Evolutionary conservation across 2,888 invertebrate species (phyloP).

Genomic region (Tethea ocularis): DNA sequence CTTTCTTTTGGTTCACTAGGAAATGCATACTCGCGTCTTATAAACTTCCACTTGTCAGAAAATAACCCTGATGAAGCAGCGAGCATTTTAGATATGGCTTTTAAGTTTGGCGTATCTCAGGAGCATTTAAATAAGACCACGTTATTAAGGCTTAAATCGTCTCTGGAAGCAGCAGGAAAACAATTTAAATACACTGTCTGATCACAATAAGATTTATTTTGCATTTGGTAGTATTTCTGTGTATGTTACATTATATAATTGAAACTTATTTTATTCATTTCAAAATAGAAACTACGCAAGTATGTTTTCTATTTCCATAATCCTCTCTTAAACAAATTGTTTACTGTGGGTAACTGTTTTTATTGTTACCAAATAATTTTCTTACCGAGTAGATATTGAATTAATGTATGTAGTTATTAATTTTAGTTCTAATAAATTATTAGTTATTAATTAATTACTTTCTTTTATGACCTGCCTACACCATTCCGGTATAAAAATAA

Average conservation of each 20-base stretch:
- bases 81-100: constrained; percentile 50
- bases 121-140: constrained; percentile 85
- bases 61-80: constrained; percentile 56
- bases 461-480: background rate
- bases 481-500: no score
- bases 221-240: background rate
- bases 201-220: constrained; percentile 13
- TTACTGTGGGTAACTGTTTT: background rate
- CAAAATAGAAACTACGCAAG: background rate
- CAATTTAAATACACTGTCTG: constrained; percentile 77
- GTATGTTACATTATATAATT: background rate
- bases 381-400: constrained; percentile 23
- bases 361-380: constrained; percentile 1
- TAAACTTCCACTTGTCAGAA: constrained; percentile 57
- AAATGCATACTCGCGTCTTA: constrained; percentile 70
- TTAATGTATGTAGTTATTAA: constrained; percentile 34
- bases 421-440: constrained; percentile 48
- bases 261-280: background rate
- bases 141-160: constrained; percentile 80
- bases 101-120: constrained; percentile 63
- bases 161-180: constrained; percentile 78
- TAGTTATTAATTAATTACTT: constrained; percentile 31
- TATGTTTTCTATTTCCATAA: background rate
- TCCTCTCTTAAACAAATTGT: background rate
- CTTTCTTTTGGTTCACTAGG: constrained; percentile 54